Evolutionary conservation across 2,888 invertebrate species (phyloP), one percentile per base, ranked within the genome.

Genomic region (Anagyrus pseudococci): DNA sequence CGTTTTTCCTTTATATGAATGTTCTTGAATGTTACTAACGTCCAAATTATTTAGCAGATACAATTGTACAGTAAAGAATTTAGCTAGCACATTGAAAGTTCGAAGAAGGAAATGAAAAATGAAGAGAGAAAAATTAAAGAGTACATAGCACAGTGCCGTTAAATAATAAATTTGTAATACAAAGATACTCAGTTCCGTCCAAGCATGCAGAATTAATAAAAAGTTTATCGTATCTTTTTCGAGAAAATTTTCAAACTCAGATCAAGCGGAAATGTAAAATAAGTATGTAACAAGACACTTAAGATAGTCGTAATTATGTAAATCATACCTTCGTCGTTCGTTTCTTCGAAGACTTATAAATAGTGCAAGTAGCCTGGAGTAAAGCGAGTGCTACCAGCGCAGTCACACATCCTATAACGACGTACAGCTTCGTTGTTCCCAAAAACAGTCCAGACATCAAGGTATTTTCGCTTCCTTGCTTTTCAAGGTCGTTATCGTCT

Each of bases 301-400:
- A 1, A 15, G 4, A 19, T 41, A 49, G 54, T 56, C 46, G 66
- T 64, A 53, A 33, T 33, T 48, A 37, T 48, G 20, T 57, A 43
- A 29, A 29, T 15, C 49, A 17, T 85, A 92, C 92, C 89, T 92
- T 92, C 68, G 80, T 77, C 40, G 77, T 76, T 67, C 83, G 84
- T 69, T 84, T 85, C 70, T 84, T 84, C 20, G 87, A 86, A 0
- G 88, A 86, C 72, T 87, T 86, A 80, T 91, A 90, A 49, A 95
- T 86, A 1, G 94, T 94, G 77, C 94, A 93, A 54, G 84, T 87
- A 0, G 94, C 94, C 82, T 95, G 95, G 49, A 95, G 83, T 13
- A 94, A 72, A 1, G 93, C 92, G 43, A 95, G 86, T 20, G 93
- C 82, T 33, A 94, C 83, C 46, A 96, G 81, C 0, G 93, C 93